A percentile compares a stretch with the other conserved stretches of the same genome.
phyloP scores from a whole-genome alignment of 2,888 invertebrate species.

The Diachrysia chrysitis region DNA sequence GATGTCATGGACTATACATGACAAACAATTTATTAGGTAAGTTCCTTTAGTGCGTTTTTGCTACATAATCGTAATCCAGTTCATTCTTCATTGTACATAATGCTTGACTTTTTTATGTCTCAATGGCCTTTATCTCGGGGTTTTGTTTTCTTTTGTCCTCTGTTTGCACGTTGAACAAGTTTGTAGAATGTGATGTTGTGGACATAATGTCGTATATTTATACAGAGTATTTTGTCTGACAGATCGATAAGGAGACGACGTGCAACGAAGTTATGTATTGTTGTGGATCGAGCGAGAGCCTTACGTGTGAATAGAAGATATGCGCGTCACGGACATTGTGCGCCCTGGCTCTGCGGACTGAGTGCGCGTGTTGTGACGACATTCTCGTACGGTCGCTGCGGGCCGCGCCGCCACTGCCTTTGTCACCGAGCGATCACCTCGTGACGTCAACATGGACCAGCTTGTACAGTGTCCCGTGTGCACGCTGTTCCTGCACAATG shows the following conservation, averaged over 20 bases:
- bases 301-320: conserved; percentile 82
- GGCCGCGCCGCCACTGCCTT: conserved; percentile 46
- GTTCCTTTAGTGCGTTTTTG: conserved; percentile 60
- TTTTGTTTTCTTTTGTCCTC: conserved; percentile 89
- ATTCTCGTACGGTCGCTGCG: conserved; percentile 60
- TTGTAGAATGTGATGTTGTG: conserved; percentile 74
- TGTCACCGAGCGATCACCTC: conserved; percentile 38
- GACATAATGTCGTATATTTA: conserved; percentile 75
- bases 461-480: conserved; percentile 94
- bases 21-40: conserved; percentile 79
- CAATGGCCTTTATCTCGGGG: conserved; percentile 87
- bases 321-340: conserved; percentile 82
- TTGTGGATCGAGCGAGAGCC: conserved; percentile 76
- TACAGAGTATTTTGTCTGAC: conserved; percentile 81
- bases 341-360: conserved; percentile 72
- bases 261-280: conserved; percentile 82
- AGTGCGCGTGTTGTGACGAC: conserved; percentile 74
- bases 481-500: conserved; percentile 94
- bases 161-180: conserved; percentile 80
- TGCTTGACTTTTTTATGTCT: conserved; percentile 87
- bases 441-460: conserved; percentile 80
- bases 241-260: conserved; percentile 86
- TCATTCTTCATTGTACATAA: conserved; percentile 75
- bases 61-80: conserved; percentile 65
- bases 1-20: conserved; percentile 83